Base-by-base conservation (phyloP, 2,797 vertebrate genomes). In the Pitangus sulphuratus region DNA sequence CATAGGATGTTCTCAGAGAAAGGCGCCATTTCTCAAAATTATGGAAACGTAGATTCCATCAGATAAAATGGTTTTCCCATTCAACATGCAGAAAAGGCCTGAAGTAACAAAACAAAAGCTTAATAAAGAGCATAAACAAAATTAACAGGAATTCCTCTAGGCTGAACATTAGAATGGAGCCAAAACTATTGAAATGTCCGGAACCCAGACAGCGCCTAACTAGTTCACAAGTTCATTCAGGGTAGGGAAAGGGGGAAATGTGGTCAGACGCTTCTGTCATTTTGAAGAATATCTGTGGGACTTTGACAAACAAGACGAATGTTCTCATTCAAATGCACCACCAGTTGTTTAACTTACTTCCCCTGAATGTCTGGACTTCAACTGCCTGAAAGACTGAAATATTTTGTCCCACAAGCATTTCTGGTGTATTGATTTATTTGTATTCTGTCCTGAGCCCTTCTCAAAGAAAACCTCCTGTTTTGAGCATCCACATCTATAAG, bases 251-350 rank as follows among this genome's bases (percentile, higher is more conserved):
- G 44, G 66, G 90, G 95, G 95, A 97, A 97, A 96, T 97, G 95
- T 80, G 86, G 81, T 95, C 96, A 97, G 96, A 94, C 75, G 40
- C 82, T 96, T 94, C 92, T 95, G 91, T 96, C 92, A 61, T 80
- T 80, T 96, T 97, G 89, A 97, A 98, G 95, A 96, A 92, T 95
- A 97, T 97, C 92, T 89, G 68, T 66, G 72, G 68, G 91, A 53
- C 89, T 96, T 93, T 97, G 95, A 96, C 93, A 96, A 93, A 89
- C 81, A 96, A 97, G 96, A 97, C 96, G 35, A 95, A 97, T 97
- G 96, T 94, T 97, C 96, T 96, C 95, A 98, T 97, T 97, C 97
- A 97, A 97, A 97, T 57, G 58, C 26, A 94, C 71, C 57, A 95
- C 64, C 84, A 96, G 76, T 88, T 97, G 96, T 84, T 97, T 93